A percentile compares a stretch with the other conserved stretches of the same genome.
phyloP scores from a whole-genome alignment of 2,113 vertebrate species.

The Cyprinodon brontotheroides region DNA sequence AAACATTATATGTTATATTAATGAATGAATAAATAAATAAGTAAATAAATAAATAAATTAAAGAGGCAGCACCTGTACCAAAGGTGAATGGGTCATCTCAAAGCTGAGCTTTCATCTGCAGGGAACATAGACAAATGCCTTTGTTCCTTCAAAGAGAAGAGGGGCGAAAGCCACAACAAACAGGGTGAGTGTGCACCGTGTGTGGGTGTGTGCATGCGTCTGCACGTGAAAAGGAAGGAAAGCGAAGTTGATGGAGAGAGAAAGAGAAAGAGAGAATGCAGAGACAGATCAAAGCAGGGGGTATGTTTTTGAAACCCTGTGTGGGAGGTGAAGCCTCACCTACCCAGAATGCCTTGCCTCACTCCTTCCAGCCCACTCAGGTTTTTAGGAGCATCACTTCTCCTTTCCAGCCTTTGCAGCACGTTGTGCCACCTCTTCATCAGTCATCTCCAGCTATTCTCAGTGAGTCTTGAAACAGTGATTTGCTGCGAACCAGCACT shows the following conservation, averaged over 20 bases:
- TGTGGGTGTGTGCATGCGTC: slow-evolving; percentile 27
- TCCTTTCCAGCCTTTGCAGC: slow-evolving; percentile 30
- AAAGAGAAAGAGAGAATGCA: slow-evolving; percentile 26
- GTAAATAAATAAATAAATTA: slow-evolving; percentile 26
- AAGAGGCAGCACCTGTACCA: slow-evolving; percentile 36
- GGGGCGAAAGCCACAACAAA: slow-evolving; percentile 66
- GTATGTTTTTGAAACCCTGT: slow-evolving; percentile 61
- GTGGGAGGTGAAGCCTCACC: slow-evolving; percentile 73
- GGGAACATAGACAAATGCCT: slow-evolving; percentile 61
- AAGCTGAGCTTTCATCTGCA: slow-evolving; percentile 69
- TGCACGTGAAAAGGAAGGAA: slow-evolving; percentile 18
- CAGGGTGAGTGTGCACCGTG: slow-evolving; percentile 31
- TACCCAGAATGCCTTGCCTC: slow-evolving; percentile 75
- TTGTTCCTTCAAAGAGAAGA: slow-evolving; percentile 70
- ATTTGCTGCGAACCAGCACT: slow-evolving; percentile 36
- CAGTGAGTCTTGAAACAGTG: slow-evolving; percentile 28
- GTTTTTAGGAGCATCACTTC: slow-evolving; percentile 59
- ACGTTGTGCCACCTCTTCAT: slow-evolving; percentile 36
- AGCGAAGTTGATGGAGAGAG: slow-evolving; percentile 3
- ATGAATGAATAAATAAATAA: slow-evolving; percentile 10
- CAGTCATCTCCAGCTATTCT: slow-evolving; percentile 58
- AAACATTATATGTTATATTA: not conserved
- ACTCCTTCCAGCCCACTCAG: slow-evolving; percentile 65
- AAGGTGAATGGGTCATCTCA: slow-evolving; percentile 53
- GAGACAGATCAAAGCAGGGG: slow-evolving; percentile 63